phyloP scores from a whole-genome alignment of 2,113 vertebrate species.

The Pseudorectes ferrugineus region DNA sequence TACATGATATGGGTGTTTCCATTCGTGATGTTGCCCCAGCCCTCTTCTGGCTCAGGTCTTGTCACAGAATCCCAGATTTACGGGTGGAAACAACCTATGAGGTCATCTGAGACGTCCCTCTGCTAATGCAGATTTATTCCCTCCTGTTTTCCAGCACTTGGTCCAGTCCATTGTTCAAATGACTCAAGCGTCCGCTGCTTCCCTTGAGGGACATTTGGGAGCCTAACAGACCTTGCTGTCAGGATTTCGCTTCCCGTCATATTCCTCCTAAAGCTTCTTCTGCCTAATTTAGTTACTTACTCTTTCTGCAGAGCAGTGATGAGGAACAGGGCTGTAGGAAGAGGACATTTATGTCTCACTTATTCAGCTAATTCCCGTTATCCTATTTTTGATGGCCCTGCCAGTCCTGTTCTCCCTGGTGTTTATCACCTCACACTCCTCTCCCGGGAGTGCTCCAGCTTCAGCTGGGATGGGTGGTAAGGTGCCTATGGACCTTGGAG shows the following conservation, averaged over 20 bases:
- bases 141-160: slow-evolving; percentile 31
- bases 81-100: slow-evolving; percentile 22
- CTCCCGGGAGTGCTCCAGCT: accelerated
- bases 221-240: not conserved
- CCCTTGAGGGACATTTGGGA: slow-evolving; percentile 11
- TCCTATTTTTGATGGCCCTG: not conserved
- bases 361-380: not conserved
- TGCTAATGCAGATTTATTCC: slow-evolving; percentile 29
- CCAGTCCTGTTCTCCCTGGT: not conserved
- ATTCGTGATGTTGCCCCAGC: not conserved
- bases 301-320: slow-evolving; percentile 1
- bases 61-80: not conserved
- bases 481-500: not conserved
- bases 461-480: not conserved
- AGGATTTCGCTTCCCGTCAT: not conserved
- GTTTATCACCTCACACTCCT: not conserved
- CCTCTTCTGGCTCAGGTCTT: not conserved
- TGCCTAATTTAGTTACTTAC: slow-evolving; percentile 38
- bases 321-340: slow-evolving; percentile 21
- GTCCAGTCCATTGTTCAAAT: slow-evolving; percentile 32
- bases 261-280: slow-evolving; percentile 18
- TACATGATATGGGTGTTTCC: not conserved
- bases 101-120: not conserved
- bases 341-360: not conserved
- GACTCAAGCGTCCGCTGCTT: not conserved